Percentiles rank a stretch among this genome's conserved stretches.
Evolutionary conservation across 2,888 invertebrate genomes (phyloP).

Genomic region (Andrena minutula): DNA sequence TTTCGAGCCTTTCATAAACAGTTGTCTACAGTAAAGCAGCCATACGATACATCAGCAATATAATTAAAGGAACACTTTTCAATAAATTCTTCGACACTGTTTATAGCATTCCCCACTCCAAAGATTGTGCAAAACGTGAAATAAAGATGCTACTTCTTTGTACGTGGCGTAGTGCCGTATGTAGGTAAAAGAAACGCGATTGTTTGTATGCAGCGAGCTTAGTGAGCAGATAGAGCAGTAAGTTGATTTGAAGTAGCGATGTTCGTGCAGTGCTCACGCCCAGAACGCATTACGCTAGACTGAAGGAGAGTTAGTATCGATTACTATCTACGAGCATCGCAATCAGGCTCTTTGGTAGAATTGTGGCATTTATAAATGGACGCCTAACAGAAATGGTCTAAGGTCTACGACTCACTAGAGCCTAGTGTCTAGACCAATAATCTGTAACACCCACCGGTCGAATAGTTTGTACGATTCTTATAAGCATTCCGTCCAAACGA

Average conservation of each 20-base stretch:
- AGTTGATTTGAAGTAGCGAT: conserved; percentile 44
- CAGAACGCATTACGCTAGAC: conserved; percentile 41
- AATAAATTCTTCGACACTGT: too few species aligned
- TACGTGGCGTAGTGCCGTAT: not conserved
- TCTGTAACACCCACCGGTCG: conserved; percentile 68
- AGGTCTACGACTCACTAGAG: conserved; percentile 56
- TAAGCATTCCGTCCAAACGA: conserved; percentile 53
- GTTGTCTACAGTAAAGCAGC: not conserved
- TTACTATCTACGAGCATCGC: conserved; percentile 66
- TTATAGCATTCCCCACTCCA: not conserved
- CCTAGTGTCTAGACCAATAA: conserved; percentile 60
- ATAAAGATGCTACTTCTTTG: not conserved
- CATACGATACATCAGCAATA: too few species aligned
- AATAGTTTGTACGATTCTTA: conserved; percentile 57
- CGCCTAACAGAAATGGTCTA: conserved; percentile 57
- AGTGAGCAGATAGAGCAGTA: conserved; percentile 37
- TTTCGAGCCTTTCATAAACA: not conserved
- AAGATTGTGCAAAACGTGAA: not conserved
- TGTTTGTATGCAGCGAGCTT: conserved; percentile 41
- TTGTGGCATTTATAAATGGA: conserved; percentile 70
- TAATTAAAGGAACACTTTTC: too few species aligned
- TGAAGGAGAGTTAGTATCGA: conserved; percentile 65
- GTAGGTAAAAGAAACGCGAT: conserved; percentile 1
- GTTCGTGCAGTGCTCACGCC: conserved; percentile 44
- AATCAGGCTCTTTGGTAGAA: conserved; percentile 68